Evolutionary conservation across 2,113 vertebrate genomes (phyloP).

Genomic region (Eretmochelys imbricata): DNA sequence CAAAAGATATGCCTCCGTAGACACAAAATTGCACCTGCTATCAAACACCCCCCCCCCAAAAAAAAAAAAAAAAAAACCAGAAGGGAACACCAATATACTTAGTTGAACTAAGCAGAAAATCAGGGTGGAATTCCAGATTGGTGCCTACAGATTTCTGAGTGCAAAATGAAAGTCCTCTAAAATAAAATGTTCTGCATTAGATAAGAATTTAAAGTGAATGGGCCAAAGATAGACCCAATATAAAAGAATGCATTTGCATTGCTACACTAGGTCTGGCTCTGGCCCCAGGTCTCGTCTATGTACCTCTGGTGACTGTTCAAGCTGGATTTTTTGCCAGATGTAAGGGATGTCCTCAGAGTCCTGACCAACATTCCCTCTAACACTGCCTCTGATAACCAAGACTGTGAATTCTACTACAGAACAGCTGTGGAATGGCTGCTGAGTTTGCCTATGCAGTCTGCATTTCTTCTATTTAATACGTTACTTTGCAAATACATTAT

Average conservation of each 20-base stretch:
- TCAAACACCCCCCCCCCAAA: neutral
- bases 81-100: neutral
- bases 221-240: neutral
- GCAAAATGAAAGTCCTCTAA: neutral
- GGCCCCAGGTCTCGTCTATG: constrained; percentile 29
- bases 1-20: neutral
- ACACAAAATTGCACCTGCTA: neutral
- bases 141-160: neutral
- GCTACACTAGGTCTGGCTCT: constrained; percentile 5
- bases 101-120: neutral
- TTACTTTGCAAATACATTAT: neutral
- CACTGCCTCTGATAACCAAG: constrained; percentile 31
- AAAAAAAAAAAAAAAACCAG: too few relatives aligned
- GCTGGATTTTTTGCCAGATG: constrained; percentile 47
- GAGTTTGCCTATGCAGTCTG: neutral
- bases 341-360: constrained; percentile 47
- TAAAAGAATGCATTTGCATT: neutral
- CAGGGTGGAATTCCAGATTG: neutral
- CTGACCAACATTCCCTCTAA: constrained; percentile 25
- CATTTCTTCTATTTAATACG: neutral
- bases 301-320: constrained; percentile 27
- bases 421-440: neutral
- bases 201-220: neutral
- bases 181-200: neutral
- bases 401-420: neutral